Evolutionary conservation across 2,888 invertebrate genomes (phyloP).

Genomic region (Anthophora plumipes): DNA sequence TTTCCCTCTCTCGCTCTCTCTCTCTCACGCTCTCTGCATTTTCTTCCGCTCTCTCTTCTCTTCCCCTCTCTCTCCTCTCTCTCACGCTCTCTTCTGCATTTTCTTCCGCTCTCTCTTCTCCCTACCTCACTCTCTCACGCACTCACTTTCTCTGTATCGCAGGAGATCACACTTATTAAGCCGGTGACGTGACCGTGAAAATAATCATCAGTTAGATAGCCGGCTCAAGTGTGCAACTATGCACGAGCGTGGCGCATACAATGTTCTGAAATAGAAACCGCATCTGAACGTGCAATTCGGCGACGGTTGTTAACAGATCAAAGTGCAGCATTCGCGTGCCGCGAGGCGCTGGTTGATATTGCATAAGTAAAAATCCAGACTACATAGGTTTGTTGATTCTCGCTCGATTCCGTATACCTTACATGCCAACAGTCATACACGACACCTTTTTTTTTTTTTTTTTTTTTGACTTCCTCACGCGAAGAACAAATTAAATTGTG

Average conservation of each 20-base stretch:
- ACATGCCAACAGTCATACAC: constrained; percentile 7
- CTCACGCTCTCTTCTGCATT: no score
- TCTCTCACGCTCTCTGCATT: no score
- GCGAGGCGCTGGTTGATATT: constrained; percentile 35
- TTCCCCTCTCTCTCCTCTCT: no score
- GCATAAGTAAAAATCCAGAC: constrained; percentile 45
- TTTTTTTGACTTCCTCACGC: constrained; percentile 10
- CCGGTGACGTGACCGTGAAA: constrained; percentile 54
- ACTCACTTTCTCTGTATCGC: background rate
- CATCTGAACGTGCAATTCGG: background rate
- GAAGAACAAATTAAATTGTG: constrained; percentile 11
- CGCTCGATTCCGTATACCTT: background rate
- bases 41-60: no score
- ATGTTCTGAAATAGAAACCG: constrained; percentile 50
- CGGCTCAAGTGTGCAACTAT: constrained; percentile 24
- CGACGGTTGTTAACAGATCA: constrained; percentile 43
- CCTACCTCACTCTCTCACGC: no score
- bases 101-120: no score
- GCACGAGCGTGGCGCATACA: constrained; percentile 13
- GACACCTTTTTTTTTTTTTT: no score
- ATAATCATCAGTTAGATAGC: constrained; percentile 42
- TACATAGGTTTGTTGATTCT: background rate
- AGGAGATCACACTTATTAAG: constrained; percentile 31
- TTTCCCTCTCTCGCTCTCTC: no score
- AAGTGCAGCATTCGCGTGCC: constrained; percentile 47